Percentiles rank a stretch among this genome's conserved stretches.
phyloP scores from a whole-genome alignment of 2,113 vertebrate genomes.

The Notothenia rossii region DNA sequence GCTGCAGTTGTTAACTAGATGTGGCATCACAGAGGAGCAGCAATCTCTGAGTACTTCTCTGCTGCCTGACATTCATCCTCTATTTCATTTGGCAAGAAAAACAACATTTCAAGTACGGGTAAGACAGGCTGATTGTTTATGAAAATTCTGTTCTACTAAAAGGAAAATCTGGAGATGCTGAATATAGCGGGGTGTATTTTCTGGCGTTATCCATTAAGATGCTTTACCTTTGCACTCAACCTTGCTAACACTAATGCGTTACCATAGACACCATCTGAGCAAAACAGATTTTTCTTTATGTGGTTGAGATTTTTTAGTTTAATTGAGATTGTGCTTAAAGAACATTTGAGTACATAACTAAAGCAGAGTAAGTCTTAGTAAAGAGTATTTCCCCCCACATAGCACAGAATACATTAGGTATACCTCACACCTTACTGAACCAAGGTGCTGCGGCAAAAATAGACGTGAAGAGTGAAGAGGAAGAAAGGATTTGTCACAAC shows the following conservation, averaged over 20 bases:
- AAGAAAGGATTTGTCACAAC: background rate
- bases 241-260: conserved; percentile 13
- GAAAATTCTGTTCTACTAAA: background rate
- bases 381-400: background rate
- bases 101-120: background rate
- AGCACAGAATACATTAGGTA: background rate
- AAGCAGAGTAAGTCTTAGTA: no score
- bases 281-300: background rate
- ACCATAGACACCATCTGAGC: conserved; percentile 1
- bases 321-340: background rate
- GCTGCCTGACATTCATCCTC: conserved; percentile 20
- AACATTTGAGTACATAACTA: no score
- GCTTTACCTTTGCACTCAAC: background rate
- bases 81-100: conserved; percentile 40
- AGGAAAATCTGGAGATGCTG: background rate
- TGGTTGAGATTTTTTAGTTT: background rate
- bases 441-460: background rate
- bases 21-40: conserved; percentile 29
- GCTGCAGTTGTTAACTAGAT: conserved; percentile 33
- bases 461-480: background rate
- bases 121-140: conserved; percentile 20
- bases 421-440: background rate
- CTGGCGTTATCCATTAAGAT: background rate
- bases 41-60: conserved; percentile 18
- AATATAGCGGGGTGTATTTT: background rate